These are phyloP conservation scores for Xenotilapia leptura DNA, from an alignment of 2,113 vertebrate species.

Conservation along the genomic window DNA sequence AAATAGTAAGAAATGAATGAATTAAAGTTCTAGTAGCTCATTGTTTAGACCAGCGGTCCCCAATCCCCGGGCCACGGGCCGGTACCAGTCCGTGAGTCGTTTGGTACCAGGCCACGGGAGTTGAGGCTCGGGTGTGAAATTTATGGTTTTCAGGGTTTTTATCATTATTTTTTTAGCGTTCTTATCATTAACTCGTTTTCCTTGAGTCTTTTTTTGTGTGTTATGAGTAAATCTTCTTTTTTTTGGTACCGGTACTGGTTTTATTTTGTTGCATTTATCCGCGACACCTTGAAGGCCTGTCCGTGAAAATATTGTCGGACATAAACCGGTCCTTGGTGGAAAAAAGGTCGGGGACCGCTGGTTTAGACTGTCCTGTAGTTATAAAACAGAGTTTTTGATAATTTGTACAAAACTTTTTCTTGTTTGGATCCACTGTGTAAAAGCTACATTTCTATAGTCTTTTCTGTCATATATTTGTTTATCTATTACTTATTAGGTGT, in stretches of 20 bases:
- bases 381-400: background rate
- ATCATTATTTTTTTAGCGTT: background rate
- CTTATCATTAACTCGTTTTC: rapidly evolving
- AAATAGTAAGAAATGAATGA: rapidly evolving
- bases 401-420: background rate
- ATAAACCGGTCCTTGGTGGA: rapidly evolving
- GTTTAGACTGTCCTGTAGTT: background rate
- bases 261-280: background rate
- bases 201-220: background rate
- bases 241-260: background rate
- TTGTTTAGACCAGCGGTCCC: background rate
- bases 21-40: background rate
- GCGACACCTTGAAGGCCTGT: rapidly evolving
- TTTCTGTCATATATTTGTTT: rapidly evolving
- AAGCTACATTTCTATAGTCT: background rate
- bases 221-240: background rate
- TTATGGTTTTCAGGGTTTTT: background rate
- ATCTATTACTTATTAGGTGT: background rate
- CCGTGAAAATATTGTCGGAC: rapidly evolving
- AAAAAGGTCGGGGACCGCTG: rapidly evolving
- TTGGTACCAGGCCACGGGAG: background rate
- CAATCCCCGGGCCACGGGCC: rapidly evolving
- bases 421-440: rapidly evolving
- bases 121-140: too few species aligned
- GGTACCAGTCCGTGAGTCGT: rapidly evolving